Evolutionary conservation across 2,888 invertebrate species (phyloP), one percentile per base, ranked within the genome.

Genomic region (Bembecia ichneumoniformis): DNA sequence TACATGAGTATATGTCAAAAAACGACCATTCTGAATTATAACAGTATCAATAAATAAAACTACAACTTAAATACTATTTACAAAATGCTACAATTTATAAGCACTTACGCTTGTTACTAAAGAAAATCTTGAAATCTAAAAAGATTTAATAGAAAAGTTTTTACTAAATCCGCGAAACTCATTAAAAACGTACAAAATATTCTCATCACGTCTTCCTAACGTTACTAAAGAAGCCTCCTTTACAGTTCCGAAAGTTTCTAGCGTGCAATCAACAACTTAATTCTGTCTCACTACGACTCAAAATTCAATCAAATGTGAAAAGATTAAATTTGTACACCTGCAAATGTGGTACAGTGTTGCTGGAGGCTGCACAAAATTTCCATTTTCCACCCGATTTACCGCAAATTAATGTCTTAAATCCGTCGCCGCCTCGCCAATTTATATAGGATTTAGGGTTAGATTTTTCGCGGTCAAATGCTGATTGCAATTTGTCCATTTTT

Each of bases 371-470:
- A 83, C 82, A 83, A 83, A 86, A 82, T 86, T 86, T 83, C 83
- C 80, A 86, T 84, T 86, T 86, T 86, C 86, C 81, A 69, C 79
- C 64, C 82, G 82, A 86, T 84, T 86, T 83, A 72, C 80, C 78
- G 69, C 83, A 86, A 86, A 86, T 86, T 84, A 86, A 86, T 83
- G 80, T 76, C 64, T 66, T 68, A 65, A 79, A 84, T 77, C 74
- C 79, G 78, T 82, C 77, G 76, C 63, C 80, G 75, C 77, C 74
- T 74, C 63, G 66, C 71, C 78, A 79, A 80, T 83, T 83, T 84
- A 81, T 82, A 73, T 69, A 62, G 63, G 77, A 77, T 82, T 81
- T 64, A 63, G 60, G 58, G 60, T 59, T 62, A 62, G 63, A 67
- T 71, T 77, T 68, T 57, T 61, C 60, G 66, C 60, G 66, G 66